Evolutionary conservation across 1,140 invertebrate species (phyloP).

Genomic region (Drosophila orena): DNA sequence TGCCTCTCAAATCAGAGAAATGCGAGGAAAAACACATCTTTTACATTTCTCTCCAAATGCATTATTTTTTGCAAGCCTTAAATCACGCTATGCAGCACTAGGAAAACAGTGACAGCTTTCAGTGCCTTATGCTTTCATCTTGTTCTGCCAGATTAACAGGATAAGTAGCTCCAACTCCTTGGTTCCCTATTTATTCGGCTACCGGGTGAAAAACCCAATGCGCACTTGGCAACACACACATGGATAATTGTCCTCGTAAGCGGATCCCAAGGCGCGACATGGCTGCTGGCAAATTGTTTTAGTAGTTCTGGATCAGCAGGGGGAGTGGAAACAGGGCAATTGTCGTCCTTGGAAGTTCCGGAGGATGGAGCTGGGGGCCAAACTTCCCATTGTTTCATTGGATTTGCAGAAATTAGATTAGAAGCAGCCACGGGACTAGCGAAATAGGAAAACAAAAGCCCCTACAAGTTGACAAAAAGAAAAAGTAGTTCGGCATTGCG

Average conservation of each 20-base stretch:
- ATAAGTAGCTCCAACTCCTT: too few species aligned
- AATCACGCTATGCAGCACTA: too few species aligned
- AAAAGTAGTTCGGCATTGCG: slow-evolving; percentile 18
- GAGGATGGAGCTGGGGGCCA: slow-evolving; percentile 4
- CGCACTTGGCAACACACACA: slow-evolving; percentile 31
- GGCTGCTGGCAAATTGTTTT: slow-evolving; percentile 57
- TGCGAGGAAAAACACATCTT: too few species aligned
- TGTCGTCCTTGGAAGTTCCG: slow-evolving; percentile 33
- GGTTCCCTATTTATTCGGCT: neutral
- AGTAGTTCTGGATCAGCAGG: slow-evolving; percentile 29
- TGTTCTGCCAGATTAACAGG: too few species aligned
- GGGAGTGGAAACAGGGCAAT: slow-evolving; percentile 12
- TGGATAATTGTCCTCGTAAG: slow-evolving; percentile 45
- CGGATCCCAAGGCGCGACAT: slow-evolving; percentile 39
- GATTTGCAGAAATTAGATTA: slow-evolving; percentile 51
- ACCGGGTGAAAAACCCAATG: slow-evolving; percentile 8
- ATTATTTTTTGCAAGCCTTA: too few species aligned
- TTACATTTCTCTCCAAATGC: too few species aligned
- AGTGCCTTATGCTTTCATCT: too few species aligned
- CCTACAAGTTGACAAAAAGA: slow-evolving; percentile 27
- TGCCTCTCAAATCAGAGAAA: too few species aligned
- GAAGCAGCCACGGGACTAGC: slow-evolving; percentile 21
- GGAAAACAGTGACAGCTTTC: too few species aligned
- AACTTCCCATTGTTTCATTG: slow-evolving; percentile 39
- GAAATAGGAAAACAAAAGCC: slow-evolving; percentile 33